Evolutionary conservation across 2,113 vertebrate species (phyloP), one percentile per base, ranked within the genome.

Genomic region (Misgurnus mizolepis): DNA sequence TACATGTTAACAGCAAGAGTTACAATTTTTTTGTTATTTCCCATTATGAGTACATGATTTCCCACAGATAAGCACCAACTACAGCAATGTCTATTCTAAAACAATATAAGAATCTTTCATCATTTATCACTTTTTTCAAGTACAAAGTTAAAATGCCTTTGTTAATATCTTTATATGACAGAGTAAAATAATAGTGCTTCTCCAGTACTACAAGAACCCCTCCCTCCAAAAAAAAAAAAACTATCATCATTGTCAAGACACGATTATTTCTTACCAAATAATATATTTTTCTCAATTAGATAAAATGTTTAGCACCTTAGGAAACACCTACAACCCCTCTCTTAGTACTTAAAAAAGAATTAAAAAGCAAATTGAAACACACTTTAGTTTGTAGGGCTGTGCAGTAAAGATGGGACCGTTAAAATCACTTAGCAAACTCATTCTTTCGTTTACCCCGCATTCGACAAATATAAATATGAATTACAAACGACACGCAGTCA

Each of bases 81-180:
- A 98, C 95, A 96, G 95, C 95, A 95, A 96, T 95, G 93, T 89
- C 96, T 97, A 96, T 91, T 95, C 96, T 98, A 98, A 97, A 98
- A 98, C 96, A 96, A 95, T 91, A 91, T 88, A 95, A 93, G 94
- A 96, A 96, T 92, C 93, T 94, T 92, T 90, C 89, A 88, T 90
- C 88, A 89, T 90, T 87, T 88, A 89, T 94, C 86, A 88, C 94
- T 90, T 95, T 95, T 96, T 96, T 97, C 96, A 98, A 98, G 96
- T 98, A 98, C 95, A 97, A 98, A 98, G 95, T 96, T 98, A 96
- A 96, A 98, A 97, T 96, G 95, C 94, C 94, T 97, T 97, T 94
- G 89, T 92, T 92, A 91, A 93, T 92, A 93, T 95, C 95, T 95
- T 95, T 95, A 96, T 96, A 96, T 95, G 95, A 94, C 94, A 95